phyloP scores from a whole-genome alignment of 2,888 invertebrate genomes.

The Caenorhabditis afra region DNA sequence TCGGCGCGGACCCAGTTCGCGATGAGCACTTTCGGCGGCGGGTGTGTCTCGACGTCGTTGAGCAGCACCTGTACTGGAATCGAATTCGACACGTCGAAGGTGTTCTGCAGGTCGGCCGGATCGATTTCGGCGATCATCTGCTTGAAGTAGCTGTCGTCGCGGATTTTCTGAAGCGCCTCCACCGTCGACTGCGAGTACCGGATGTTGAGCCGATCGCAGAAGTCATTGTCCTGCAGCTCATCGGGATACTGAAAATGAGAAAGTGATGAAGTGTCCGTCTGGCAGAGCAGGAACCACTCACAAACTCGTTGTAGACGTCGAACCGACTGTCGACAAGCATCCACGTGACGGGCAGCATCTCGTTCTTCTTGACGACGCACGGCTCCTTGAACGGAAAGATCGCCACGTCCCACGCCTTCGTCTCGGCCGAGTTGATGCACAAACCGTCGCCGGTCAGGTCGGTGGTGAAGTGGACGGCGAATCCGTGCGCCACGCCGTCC shows the following conservation, averaged over 20 bases:
- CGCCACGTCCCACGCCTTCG: constrained; percentile 61
- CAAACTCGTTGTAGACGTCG: constrained; percentile 37
- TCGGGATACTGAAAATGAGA: constrained; percentile 33
- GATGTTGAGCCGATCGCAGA: constrained; percentile 4
- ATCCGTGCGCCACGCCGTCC: constrained; percentile 43
- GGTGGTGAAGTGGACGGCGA: constrained; percentile 40
- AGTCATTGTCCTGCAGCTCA: constrained; percentile 7
- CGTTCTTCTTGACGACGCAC: constrained; percentile 9
- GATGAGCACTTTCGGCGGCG: constrained; percentile 2
- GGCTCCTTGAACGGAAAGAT: constrained; percentile 60
- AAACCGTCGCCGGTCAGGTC: constrained; percentile 26
- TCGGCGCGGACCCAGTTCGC: constrained; percentile 3
- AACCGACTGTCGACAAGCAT: constrained; percentile 16
- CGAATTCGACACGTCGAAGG: constrained; percentile 9
- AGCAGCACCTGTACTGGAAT: constrained; percentile 22
- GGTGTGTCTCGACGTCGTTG: neutral
- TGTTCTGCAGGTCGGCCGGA: neutral
- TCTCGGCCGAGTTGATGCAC: constrained; percentile 14
- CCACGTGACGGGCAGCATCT: constrained; percentile 8
- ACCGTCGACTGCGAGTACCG: constrained; percentile 25
- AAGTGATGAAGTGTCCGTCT: neutral
- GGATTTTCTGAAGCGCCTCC: constrained; percentile 33
- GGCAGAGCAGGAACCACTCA: constrained; percentile 2
- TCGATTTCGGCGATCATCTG: constrained; percentile 32
- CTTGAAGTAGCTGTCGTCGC: constrained; percentile 46